Percentiles rank a stretch among this genome's conserved stretches.
Evolutionary conservation across 2,113 vertebrate genomes (phyloP).

Genomic region (Puntigrus tetrazona): DNA sequence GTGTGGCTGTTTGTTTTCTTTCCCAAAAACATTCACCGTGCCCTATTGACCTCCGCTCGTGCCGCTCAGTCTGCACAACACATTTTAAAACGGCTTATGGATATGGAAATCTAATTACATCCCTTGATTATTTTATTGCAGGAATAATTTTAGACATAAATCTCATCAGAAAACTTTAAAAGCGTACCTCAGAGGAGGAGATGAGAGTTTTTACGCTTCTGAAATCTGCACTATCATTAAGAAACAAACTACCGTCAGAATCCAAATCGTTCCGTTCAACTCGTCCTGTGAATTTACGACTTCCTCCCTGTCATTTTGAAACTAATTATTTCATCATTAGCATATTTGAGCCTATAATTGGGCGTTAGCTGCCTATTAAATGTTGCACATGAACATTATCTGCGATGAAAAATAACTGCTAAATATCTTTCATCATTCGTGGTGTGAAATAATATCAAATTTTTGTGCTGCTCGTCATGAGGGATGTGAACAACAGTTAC

Average conservation of each 20-base stretch:
- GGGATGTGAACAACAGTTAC: neutral
- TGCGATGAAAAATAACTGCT: conserved; percentile 41
- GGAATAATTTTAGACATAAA: conserved; percentile 8
- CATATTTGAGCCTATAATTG: conserved; percentile 48
- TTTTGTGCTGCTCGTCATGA: neutral
- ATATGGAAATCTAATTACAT: conserved; percentile 28
- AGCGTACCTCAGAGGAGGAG: conserved; percentile 6
- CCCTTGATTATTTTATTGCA: conserved; percentile 23
- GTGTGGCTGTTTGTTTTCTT: conserved; percentile 34
- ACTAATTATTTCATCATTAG: conserved; percentile 57
- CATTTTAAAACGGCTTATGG: neutral
- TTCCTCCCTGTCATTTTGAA: conserved; percentile 58
- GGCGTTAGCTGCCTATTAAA: conserved; percentile 50
- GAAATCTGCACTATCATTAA: conserved; percentile 3
- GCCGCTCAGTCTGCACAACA: neutral
- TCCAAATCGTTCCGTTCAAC: conserved; percentile 6
- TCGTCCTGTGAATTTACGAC: conserved; percentile 50
- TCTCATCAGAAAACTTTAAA: conserved; percentile 14
- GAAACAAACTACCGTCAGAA: neutral
- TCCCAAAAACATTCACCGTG: conserved; percentile 13
- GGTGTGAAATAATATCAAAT: neutral
- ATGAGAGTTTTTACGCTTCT: conserved; percentile 1
- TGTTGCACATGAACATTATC: conserved; percentile 52
- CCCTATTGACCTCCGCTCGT: conserved; percentile 12
- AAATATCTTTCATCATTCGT: conserved; percentile 10